Base-by-base conservation (phyloP, 1,140 invertebrate genomes). In the Drosophila burlai region DNA sequence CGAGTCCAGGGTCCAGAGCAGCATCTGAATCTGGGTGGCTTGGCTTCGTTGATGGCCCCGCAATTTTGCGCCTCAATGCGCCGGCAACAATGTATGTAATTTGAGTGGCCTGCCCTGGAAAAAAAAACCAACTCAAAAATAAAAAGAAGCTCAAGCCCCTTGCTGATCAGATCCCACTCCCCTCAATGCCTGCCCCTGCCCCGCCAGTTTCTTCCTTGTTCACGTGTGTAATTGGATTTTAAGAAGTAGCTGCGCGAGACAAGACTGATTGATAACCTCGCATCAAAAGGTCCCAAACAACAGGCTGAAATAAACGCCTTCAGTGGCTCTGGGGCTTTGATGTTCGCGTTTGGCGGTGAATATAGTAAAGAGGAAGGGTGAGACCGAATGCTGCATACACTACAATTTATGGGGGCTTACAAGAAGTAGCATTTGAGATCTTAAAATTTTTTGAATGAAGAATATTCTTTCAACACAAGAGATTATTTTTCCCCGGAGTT, bases 181-280 rank as follows among this genome's bases (percentile, higher is more conserved):
- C 8, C 21, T 38, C 36, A 26, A 34, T 18, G 21, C 11, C 38
- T 18, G n/a, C 24, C 52, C 42, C 46, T 4, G 40, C 24, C 62
- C 43, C 34, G 43, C 29, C 24, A 31, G 43, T 52, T 38, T 36
- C 43, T 55, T 42, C 57, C 60, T 71, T 54, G 62, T 73, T 66
- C 73, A 68, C 80, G 82, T 83, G 79, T 85, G 75, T 89, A 89
- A 89, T 89, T 89, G 85, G 85, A 82, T 89, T 89, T 89, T 90
- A 85, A 89, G 85, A 90, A 89, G 84, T 83, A 89, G 80, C 83
- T 87, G 77, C 61, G 64, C 58, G 67, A 69, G 76, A 59, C 54
- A 68, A 78, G 57, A 58, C 81, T 89, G 85, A 89, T 89, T 89
- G 85, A 89, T 89, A 89, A 89, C 81, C 85, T 90, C 64, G 81